Evolutionary conservation across 2,888 invertebrate species (phyloP).

Genomic region (Spodoptera picta): DNA sequence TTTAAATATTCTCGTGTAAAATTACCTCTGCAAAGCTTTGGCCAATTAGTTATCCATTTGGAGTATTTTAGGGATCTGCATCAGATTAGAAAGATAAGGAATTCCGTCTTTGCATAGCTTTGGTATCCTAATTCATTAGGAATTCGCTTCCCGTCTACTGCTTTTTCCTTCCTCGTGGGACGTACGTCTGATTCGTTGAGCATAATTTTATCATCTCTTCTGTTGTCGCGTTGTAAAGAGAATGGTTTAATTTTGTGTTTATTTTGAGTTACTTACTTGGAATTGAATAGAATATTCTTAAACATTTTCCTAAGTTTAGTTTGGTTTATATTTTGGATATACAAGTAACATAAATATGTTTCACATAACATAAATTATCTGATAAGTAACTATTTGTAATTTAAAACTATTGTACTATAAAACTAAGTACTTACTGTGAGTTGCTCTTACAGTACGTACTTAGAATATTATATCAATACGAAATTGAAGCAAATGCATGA

Average conservation of each 20-base stretch:
- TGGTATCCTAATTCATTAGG: slow-evolving; percentile 35
- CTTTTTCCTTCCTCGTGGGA: slow-evolving; percentile 21
- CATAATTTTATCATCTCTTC: slow-evolving; percentile 23
- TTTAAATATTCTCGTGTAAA: slow-evolving; percentile 25
- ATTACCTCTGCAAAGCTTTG: slow-evolving; percentile 11
- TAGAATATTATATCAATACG: no score
- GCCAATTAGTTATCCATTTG: slow-evolving; percentile 36
- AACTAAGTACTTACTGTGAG: no score
- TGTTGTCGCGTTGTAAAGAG: slow-evolving; percentile 6
- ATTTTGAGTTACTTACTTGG: no score
- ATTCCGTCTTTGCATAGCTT: slow-evolving; percentile 47
- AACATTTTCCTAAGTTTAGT: no score
- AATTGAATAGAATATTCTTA: no score
- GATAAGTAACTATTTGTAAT: no score
- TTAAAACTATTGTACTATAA: no score
- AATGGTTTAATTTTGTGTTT: not conserved
- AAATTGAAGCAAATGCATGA: no score
- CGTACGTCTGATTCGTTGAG: slow-evolving; percentile 19
- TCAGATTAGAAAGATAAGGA: slow-evolving; percentile 27
- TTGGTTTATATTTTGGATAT: no score
- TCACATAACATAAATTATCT: no score
- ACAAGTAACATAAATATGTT: no score
- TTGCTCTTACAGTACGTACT: no score
- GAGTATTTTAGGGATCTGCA: slow-evolving; percentile 30
- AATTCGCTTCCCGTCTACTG: slow-evolving; percentile 12